phyloP scores from a whole-genome alignment of 2,797 vertebrate genomes.

The Phoxinus dragarum region DNA sequence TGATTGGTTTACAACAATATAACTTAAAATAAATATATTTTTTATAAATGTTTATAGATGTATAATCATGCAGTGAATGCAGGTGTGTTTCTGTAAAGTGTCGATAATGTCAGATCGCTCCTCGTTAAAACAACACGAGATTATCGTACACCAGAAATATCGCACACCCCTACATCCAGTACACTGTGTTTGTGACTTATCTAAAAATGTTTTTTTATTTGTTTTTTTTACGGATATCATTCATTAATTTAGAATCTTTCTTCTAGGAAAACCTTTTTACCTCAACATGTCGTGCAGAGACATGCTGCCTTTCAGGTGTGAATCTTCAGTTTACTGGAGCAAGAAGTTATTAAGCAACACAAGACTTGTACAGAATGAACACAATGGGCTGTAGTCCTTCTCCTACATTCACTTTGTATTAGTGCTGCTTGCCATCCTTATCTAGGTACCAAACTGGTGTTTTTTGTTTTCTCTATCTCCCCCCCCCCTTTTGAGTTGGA shows the following conservation, averaged over 20 bases:
- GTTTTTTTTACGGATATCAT: constrained; percentile 21
- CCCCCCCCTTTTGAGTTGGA: constrained; percentile 53
- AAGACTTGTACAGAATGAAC: constrained; percentile 61
- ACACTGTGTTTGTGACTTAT: not conserved
- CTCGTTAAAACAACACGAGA: not conserved
- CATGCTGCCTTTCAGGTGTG: constrained; percentile 78
- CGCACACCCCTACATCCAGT: not conserved
- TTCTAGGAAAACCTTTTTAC: constrained; percentile 81
- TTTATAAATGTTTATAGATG: not conserved
- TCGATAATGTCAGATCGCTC: too few species aligned
- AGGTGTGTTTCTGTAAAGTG: too few species aligned
- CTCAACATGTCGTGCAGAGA: constrained; percentile 82
- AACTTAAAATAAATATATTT: too few species aligned
- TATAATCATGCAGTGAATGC: not conserved
- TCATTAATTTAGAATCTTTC: constrained; percentile 19
- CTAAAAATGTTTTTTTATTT: not conserved
- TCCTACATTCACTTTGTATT: constrained; percentile 65
- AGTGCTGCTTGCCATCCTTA: constrained; percentile 70
- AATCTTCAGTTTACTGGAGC: constrained; percentile 79
- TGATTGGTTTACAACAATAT: too few species aligned
- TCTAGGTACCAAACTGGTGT: constrained; percentile 66
- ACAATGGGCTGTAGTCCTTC: constrained; percentile 50
- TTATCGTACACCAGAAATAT: not conserved
- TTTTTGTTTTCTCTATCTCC: constrained; percentile 2
- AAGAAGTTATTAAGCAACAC: constrained; percentile 76